Base-by-base conservation (phyloP, 37 sponge, comb jelly and placozoan genomes). In the Corticium candelabrum region DNA sequence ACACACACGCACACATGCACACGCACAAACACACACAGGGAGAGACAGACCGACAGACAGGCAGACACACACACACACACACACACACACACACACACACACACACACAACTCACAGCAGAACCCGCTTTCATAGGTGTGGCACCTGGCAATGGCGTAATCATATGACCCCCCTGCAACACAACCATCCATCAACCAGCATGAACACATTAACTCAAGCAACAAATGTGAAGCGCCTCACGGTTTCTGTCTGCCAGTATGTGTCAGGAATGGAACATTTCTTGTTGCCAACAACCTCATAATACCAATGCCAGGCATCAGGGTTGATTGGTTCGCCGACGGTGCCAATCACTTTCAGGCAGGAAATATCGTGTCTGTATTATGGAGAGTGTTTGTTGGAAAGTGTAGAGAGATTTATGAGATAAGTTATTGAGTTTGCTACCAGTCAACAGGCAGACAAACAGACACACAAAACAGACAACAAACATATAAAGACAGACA, bases 221-320 rank as follows among this genome's bases (percentile, higher is more conserved):
- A 43, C 11, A 5, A 43, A n/a, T n/a, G n/a, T n/a, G n/a, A n/a
- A n/a, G n/a, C n/a, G n/a, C n/a, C 79, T 39, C 27, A 68, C 81
- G 5, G 81, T 80, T 34, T 80, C 81, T 5, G 81, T 80, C 81
- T 80, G 81, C 81, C 79, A 78, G 35, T 35, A 78, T 0, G 79
- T 78, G 35, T 78, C 79, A 3, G 37, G 35, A 35, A 76, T 76
- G 43, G 77, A 39, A 27, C 77, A 43, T 15, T 15, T 5, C 5
- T n/a, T n/a, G 21, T 71, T 77, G 11, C 77, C 77, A 39, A 84
- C 76, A 30, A 80, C 80, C 1, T 79, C 68, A 0, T 81, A 84
- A 41, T 74, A 84, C 76, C 75, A 84, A 39, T 68, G 41, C 85
- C 85, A 84, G 27, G 85, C 80, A 3, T 84, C 85, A n/a, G 80